Percentiles rank a stretch among this genome's conserved stretches.
Conservation (phyloP, 2,797 vertebrate genomes). For the Gephyroberyx darwinii region DNA sequence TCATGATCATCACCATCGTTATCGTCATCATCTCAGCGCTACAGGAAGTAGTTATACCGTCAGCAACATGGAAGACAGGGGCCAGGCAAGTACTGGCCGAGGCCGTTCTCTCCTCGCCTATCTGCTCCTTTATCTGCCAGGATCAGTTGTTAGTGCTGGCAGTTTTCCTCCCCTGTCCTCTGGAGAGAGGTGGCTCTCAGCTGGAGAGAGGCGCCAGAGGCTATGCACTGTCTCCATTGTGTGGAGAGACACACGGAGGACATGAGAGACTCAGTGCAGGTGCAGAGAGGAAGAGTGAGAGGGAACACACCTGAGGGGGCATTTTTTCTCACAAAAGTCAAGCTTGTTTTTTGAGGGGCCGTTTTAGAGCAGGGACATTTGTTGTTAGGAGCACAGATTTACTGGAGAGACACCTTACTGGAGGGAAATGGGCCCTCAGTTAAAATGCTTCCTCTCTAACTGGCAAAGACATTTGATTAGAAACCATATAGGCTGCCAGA, state of each 20-base stretch:
- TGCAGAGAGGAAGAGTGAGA: slow-evolving; percentile 73
- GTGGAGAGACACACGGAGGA: slow-evolving; percentile 77
- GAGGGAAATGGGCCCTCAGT: slow-evolving; percentile 26
- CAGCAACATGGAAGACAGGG: slow-evolving; percentile 26
- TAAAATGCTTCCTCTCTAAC: slow-evolving; percentile 47
- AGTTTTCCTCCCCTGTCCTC: slow-evolving; percentile 77
- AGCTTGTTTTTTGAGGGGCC: slow-evolving; percentile 66
- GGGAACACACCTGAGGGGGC: slow-evolving; percentile 76
- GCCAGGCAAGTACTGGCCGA: slow-evolving; percentile 61
- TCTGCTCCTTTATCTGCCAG: slow-evolving; percentile 79
- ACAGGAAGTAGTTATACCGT: slow-evolving; percentile 26
- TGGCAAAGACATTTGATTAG: slow-evolving; percentile 57
- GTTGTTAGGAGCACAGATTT: slow-evolving; percentile 67
- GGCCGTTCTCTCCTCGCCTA: slow-evolving; percentile 62
- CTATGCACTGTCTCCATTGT: slow-evolving; percentile 77
- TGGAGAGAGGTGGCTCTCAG: slow-evolving; percentile 82
- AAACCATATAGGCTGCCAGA: slow-evolving; percentile 36
- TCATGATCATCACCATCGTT: background rate
- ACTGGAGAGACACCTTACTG: slow-evolving; percentile 59
- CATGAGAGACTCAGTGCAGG: slow-evolving; percentile 78
- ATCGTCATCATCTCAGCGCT: slow-evolving; percentile 41
- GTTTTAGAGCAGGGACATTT: slow-evolving; percentile 69
- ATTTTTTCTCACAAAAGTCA: slow-evolving; percentile 55
- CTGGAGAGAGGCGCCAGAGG: slow-evolving; percentile 79
- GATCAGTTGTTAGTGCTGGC: slow-evolving; percentile 82